phyloP scores from a whole-genome alignment of 2,888 invertebrate species.

The Taenaris catops region DNA sequence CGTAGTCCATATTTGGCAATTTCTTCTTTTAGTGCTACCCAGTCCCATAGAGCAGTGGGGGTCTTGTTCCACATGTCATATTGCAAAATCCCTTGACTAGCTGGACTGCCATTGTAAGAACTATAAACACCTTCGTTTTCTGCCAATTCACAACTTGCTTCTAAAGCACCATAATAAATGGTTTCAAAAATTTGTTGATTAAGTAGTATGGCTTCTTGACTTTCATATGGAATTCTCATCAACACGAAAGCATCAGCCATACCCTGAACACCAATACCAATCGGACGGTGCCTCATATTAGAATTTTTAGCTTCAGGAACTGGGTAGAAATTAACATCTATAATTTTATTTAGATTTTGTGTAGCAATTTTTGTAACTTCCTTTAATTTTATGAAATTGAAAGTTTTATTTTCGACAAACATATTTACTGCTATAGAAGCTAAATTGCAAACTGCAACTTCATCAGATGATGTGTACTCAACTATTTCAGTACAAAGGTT shows the following conservation, averaged over 20 bases:
- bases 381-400: conserved; percentile 92
- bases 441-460: conserved; percentile 98
- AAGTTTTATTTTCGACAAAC: conserved; percentile 91
- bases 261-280: conserved; percentile 98
- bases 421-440: conserved; percentile 98
- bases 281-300: conserved; percentile 92
- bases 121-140: conserved; percentile 91
- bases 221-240: conserved; percentile 96
- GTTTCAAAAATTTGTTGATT: conserved; percentile 99
- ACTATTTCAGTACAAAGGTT: conserved; percentile 99
- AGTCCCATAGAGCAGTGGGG: conserved; percentile 94
- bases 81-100: conserved; percentile 96
- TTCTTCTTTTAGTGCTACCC: conserved; percentile 89
- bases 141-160: conserved; percentile 97
- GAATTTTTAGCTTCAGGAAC: conserved; percentile 92
- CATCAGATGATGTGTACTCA: conserved; percentile 94
- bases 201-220: conserved; percentile 89
- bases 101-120: conserved; percentile 94
- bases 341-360: conserved; percentile 96
- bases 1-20: conserved; percentile 94
- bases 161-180: conserved; percentile 97
- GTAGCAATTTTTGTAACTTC: conserved; percentile 93
- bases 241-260: conserved; percentile 97
- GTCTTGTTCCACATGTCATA: conserved; percentile 98
- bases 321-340: conserved; percentile 98